Percentiles rank a stretch among this genome's conserved stretches.
Conservation (phyloP, 2,888 invertebrate species). For the Agonopterix heracliana region DNA sequence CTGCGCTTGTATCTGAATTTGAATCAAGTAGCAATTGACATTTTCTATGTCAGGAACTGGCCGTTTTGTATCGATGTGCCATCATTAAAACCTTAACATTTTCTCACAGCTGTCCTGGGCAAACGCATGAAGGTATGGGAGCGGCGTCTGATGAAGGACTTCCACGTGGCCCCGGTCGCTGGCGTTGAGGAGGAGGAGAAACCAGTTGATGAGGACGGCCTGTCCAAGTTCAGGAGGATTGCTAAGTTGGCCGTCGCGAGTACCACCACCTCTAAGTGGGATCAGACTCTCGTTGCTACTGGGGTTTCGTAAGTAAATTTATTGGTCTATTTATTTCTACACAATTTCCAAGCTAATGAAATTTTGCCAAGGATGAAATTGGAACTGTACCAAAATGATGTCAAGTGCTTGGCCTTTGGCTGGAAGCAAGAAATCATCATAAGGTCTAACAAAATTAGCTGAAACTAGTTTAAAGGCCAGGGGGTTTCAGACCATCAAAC, state of each 20-base stretch:
- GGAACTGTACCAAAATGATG: too few species aligned
- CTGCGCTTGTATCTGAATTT: too few species aligned
- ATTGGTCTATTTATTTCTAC: not conserved
- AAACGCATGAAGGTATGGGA: conserved; percentile 91
- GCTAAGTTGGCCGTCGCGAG: conserved; percentile 84
- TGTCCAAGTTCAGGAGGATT: conserved; percentile 82
- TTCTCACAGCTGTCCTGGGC: conserved; percentile 79
- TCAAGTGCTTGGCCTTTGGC: too few species aligned
- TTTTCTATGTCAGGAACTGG: too few species aligned
- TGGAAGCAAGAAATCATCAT: too few species aligned
- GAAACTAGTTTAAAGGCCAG: too few species aligned
- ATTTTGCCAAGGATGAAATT: too few species aligned
- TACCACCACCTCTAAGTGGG: conserved; percentile 84
- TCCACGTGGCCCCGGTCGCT: conserved; percentile 87
- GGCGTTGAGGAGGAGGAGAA: conserved; percentile 74
- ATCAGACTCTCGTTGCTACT: conserved; percentile 79
- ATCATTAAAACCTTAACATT: not conserved
- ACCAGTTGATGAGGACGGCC: conserved; percentile 72
- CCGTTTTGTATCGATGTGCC: too few species aligned
- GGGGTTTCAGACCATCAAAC: too few species aligned
- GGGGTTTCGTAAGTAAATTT: conserved; percentile 69
- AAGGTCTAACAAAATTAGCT: too few species aligned
- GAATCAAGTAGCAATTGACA: too few species aligned
- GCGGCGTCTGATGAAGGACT: conserved; percentile 90
- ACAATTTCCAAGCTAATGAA: too few species aligned